Conservation (phyloP, 2,797 vertebrate species). For the Diplodus sargus region DNA sequence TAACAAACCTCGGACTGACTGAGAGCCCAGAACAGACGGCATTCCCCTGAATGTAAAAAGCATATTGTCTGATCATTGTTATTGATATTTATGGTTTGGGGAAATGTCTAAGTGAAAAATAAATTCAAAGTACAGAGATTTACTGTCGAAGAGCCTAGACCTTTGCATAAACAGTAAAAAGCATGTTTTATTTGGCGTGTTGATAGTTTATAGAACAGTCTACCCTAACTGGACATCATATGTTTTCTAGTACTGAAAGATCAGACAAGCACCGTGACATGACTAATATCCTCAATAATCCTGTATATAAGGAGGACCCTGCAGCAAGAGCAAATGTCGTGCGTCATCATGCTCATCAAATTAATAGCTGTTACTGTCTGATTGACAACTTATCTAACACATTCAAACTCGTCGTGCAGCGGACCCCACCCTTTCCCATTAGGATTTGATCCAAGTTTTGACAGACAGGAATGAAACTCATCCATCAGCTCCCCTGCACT, state of each 20-base stretch:
- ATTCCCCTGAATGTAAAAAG: slow-evolving; percentile 1
- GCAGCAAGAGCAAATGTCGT: background rate
- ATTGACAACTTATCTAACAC: background rate
- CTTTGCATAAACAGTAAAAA: background rate
- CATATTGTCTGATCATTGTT: background rate
- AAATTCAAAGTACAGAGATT: background rate
- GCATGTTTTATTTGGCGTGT: background rate
- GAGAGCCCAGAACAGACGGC: background rate
- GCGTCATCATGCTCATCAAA: background rate
- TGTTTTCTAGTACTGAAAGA: background rate
- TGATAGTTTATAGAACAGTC: background rate
- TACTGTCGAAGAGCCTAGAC: background rate
- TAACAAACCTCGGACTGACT: background rate
- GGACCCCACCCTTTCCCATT: background rate
- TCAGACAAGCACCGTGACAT: background rate
- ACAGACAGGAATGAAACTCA: background rate
- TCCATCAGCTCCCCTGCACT: background rate
- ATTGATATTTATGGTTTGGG: background rate
- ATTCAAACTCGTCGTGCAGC: rapidly evolving
- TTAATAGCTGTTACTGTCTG: background rate
- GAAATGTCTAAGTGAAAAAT: background rate
- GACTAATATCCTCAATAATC: background rate
- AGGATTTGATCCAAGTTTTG: background rate
- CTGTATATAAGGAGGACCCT: too few relatives aligned
- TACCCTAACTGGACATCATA: too few relatives aligned